Evolutionary conservation across 2,888 invertebrate genomes (phyloP).

Genomic region (Chorisops tibialis): DNA sequence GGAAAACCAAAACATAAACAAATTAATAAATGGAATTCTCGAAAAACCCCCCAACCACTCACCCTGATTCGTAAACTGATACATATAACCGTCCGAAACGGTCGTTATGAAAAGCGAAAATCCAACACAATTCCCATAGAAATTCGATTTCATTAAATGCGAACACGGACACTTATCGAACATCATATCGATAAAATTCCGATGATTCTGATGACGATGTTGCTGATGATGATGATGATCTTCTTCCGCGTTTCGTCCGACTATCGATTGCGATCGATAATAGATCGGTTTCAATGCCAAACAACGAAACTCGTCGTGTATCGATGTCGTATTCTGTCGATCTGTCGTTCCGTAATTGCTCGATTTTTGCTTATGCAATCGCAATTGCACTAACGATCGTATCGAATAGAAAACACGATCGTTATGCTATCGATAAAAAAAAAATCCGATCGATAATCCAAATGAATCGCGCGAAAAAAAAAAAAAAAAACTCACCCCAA

Average conservation of each 20-base stretch:
- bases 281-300: conserved; percentile 50
- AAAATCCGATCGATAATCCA: not conserved
- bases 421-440: conserved; percentile 9
- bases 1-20: conserved; percentile 13
- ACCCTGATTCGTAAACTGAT: conserved; percentile 60
- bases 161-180: conserved; percentile 35
- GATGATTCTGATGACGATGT: conserved; percentile 41
- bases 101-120: conserved; percentile 63
- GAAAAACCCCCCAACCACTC: conserved; percentile 14
- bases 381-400: conserved; percentile 26
- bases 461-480: not conserved
- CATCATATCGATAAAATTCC: conserved; percentile 39
- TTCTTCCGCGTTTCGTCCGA: no score
- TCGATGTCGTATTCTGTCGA: not conserved
- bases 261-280: conserved; percentile 36
- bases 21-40: not conserved
- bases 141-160: conserved; percentile 54
- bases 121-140: conserved; percentile 58
- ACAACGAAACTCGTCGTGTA: conserved; percentile 47
- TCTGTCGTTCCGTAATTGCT: not conserved
- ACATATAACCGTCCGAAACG: conserved; percentile 68
- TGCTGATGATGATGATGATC: not conserved
- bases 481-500: not conserved
- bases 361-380: not conserved
- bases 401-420: conserved; percentile 26